Evolutionary conservation across 2,113 vertebrate genomes (phyloP), one percentile per base, ranked within the genome.

Genomic region (Otis tarda): DNA sequence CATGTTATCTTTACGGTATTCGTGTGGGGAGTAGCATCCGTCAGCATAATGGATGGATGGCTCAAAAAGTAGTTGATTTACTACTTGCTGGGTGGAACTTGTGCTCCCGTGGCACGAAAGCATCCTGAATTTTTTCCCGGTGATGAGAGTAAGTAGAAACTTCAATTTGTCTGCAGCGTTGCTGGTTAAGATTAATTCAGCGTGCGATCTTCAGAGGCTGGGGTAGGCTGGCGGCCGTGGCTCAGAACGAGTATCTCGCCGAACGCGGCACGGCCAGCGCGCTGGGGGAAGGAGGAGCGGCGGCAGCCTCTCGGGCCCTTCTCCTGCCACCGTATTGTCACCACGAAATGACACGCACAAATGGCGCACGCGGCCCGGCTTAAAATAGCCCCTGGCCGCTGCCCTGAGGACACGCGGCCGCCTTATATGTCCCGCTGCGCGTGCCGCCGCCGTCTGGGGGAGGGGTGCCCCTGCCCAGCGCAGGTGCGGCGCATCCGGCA

Each of bases 331-430:
- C 65, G 96, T 71, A 94, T 89, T 97, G 97, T 97, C 94, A 94
- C 90, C 83, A 92, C 96, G 98, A 98, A 98, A 97, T 99, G 98
- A 99, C 98, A 98, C 97, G 98, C 98, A 97, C 97, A 98, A 96
- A 96, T 97, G 97, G 98, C 98, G 98, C 99, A 98, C 97, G 97
- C 94, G 85, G 96, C 97, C 97, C 70, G 67, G 90, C 98, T 98
- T 89, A 99, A 99, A 99, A 99, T 99, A 99, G 98, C 98, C 95
- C 87, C 83, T 94, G 86, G 89, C 97, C 92, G 55, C 78, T 95
- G 95, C 96, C 90, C 88, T 67, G 93, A 75, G 96, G 92, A 95
- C 97, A 96, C 61, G 59, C 85, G 5, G 86, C 87, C 96, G 97
- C 98, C 98, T 98, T 98, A 98, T 98, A 98, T 98, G 99, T 99